These are phyloP conservation scores for Rhyzopertha dominica DNA, from an alignment of 1,140 invertebrate genomes.

Conservation along the genomic window DNA sequence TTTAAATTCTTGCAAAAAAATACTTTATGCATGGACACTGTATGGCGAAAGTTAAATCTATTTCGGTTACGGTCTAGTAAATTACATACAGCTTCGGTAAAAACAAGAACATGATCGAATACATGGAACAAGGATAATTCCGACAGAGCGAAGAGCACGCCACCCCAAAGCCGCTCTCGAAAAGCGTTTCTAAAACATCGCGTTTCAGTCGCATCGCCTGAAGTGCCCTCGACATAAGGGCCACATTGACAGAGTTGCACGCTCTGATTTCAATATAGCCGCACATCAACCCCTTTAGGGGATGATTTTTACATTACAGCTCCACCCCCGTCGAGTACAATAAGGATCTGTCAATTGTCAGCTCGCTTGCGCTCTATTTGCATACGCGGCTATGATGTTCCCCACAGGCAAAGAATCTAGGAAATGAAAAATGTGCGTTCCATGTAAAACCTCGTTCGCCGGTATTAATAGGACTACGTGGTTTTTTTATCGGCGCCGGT, in stretches of 20 bases:
- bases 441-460: slow-evolving; percentile 17
- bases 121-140: too few species aligned
- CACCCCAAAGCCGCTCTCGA: too few species aligned
- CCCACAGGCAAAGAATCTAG: slow-evolving; percentile 20
- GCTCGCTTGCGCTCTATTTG: slow-evolving; percentile 19
- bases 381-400: slow-evolving; percentile 20
- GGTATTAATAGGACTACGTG: slow-evolving; percentile 11
- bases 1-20: too few species aligned
- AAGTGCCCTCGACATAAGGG: not conserved
- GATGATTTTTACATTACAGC: slow-evolving; percentile 27
- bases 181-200: not conserved
- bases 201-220: not conserved
- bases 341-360: slow-evolving; percentile 32
- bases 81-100: too few species aligned
- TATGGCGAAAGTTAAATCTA: too few species aligned
- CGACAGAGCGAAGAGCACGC: too few species aligned
- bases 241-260: not conserved
- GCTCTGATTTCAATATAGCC: slow-evolving; percentile 21
- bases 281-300: slow-evolving; percentile 20
- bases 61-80: too few species aligned
- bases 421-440: slow-evolving; percentile 22
- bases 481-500: too few species aligned
- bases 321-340: slow-evolving; percentile 16
- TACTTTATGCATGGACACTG: too few species aligned
- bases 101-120: too few species aligned